Evolutionary conservation across 1,140 invertebrate genomes (phyloP), one percentile per base, ranked within the genome.

Genomic region (Pogonomyrmex californicus): DNA sequence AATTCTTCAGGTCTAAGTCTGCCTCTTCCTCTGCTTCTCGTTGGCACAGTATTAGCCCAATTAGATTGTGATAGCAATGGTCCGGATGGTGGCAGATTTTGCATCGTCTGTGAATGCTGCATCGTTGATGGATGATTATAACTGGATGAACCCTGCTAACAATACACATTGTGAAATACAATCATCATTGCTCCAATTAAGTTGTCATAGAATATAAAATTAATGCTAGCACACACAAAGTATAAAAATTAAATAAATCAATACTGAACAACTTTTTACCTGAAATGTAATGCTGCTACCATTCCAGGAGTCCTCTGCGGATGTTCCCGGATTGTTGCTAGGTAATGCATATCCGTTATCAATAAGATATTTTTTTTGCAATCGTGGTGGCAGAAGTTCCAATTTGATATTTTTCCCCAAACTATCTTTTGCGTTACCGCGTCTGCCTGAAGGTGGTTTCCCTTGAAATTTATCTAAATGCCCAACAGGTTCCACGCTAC

Each of bases 381-480:
- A 93, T 70, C 96, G 93, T 17, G 96, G 96, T 58, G 96, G 96
- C 85, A 96, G 88, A 44, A 93, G 91, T 68, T 96, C 96, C 49
- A 96, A 90, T 78, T 96, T 94, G 71, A 86, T 87, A 87, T 93
- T 95, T 71, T 94, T 94, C 77, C 85, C 87, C 78, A 95, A 93
- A 47, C 93, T 91, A 1, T 95, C 93, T 54, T 95, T 94, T 47
- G 93, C 93, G 83, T 93, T 92, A 65, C 94, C 92, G 36, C 94
- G 87, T 78, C 96, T 93, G 9, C 96, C 96, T n/a, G 95, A 95
- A 1, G 96, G 95, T 77, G 96, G 96, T 89, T 96, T 96, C 23
- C 95, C 92, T 86, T 95, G 95, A 89, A 95, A 94, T 88, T 96
- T 96, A 49, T 96, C 95, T 4, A 89, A 63, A 86, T 93, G 92